Percentiles rank a stretch among this genome's conserved stretches.
phyloP scores from a whole-genome alignment of 2,113 vertebrate genomes.

The Stigmatopora argus region DNA sequence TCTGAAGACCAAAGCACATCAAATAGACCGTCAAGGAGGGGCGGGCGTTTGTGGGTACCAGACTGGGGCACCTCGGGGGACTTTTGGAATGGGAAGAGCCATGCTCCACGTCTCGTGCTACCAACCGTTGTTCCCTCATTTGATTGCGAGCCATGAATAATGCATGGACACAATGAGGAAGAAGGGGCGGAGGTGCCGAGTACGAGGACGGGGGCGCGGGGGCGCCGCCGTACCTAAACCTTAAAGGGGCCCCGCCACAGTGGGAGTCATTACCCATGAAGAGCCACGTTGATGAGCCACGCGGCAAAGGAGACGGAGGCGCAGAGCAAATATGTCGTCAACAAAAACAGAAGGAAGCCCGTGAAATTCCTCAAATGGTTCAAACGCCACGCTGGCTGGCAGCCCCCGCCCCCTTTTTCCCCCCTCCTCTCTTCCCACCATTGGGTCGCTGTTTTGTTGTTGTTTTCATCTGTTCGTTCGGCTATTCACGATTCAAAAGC shows the following conservation, averaged over 20 bases:
- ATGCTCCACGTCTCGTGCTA: slow-evolving; percentile 81
- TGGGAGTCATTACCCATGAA: slow-evolving; percentile 80
- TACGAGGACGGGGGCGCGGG: slow-evolving; percentile 16
- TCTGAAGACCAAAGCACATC: slow-evolving; percentile 41
- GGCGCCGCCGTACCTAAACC: slow-evolving; percentile 55
- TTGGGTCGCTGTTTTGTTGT: slow-evolving; percentile 57
- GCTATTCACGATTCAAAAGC: slow-evolving; percentile 54
- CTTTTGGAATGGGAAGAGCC: slow-evolving; percentile 91
- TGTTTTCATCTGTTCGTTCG: slow-evolving; percentile 62
- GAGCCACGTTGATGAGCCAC: slow-evolving; percentile 72
- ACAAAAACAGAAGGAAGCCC: slow-evolving; percentile 53
- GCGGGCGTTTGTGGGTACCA: slow-evolving; percentile 82
- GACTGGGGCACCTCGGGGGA: slow-evolving; percentile 87
- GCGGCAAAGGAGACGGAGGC: slow-evolving; percentile 42
- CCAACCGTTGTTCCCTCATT: slow-evolving; percentile 92
- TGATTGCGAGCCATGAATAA: slow-evolving; percentile 98
- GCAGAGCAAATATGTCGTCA: slow-evolving; percentile 71
- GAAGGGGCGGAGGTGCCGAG: slow-evolving; percentile 42
- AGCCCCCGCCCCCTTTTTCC: slow-evolving; percentile 7
- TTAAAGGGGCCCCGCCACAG: slow-evolving; percentile 77
- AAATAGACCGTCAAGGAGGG: slow-evolving; percentile 41
- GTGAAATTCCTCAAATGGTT: slow-evolving; percentile 65
- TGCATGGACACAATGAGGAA: slow-evolving; percentile 77
- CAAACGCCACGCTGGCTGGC: slow-evolving; percentile 52
- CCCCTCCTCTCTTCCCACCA: slow-evolving; percentile 52